Conservation (phyloP, 2,113 vertebrate species). For the Phyllostomus hastatus region DNA sequence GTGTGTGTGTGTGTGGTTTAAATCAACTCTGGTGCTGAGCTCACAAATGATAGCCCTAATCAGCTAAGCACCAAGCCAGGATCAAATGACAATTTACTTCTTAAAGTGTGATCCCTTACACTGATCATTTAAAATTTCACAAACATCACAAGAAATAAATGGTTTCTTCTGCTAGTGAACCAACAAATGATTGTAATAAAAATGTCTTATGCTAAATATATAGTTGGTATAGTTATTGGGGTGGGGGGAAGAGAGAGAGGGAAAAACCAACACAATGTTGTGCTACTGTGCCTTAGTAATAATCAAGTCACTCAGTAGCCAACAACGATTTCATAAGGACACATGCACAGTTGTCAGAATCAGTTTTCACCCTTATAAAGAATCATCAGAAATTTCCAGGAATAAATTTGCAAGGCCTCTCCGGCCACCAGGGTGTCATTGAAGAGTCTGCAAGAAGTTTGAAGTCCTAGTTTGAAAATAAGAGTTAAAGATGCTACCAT, state of each 20-base stretch:
- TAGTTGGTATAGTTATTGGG: not conserved
- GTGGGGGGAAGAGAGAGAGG: not conserved
- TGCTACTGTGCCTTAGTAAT: not conserved
- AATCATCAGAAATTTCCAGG: not conserved
- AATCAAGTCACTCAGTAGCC: not conserved
- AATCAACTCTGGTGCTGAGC: constrained; percentile 68
- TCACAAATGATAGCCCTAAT: constrained; percentile 76
- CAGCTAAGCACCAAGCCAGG: constrained; percentile 73
- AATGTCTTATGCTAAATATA: not conserved
- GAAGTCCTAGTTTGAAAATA: not conserved
- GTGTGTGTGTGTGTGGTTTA: constrained; percentile 38
- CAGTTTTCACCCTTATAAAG: not conserved
- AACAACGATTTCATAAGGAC: not conserved
- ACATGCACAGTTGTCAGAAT: not conserved
- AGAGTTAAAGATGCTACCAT: constrained; percentile 81
- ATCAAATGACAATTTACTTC: constrained; percentile 69
- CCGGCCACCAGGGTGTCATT: not conserved
- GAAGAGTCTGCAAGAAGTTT: not conserved
- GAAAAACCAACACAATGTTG: not conserved
- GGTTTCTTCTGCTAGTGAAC: constrained; percentile 28
- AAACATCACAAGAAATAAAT: constrained; percentile 59
- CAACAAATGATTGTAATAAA: constrained; percentile 50
- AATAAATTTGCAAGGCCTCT: not conserved
- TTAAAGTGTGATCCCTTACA: constrained; percentile 71
- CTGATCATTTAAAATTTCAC: constrained; percentile 65